A percentile compares a stretch with the other conserved stretches of the same genome.
phyloP scores from a whole-genome alignment of 1,140 invertebrate genomes.

The Aphidius gifuensis region DNA sequence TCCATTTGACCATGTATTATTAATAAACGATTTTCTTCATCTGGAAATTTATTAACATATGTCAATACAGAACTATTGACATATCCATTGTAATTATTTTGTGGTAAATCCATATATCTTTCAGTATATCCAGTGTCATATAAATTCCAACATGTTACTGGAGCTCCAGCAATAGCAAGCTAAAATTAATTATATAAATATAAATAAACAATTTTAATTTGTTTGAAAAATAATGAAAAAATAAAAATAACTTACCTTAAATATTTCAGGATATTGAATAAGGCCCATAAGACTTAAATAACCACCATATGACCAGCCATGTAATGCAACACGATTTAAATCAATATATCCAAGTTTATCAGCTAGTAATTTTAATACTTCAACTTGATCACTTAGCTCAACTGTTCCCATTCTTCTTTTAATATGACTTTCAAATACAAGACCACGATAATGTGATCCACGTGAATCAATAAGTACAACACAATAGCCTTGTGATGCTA shows the following conservation, averaged over 20 bases:
- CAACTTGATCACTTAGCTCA: slow-evolving; percentile 94
- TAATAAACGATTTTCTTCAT: slow-evolving; percentile 90
- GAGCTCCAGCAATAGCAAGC: slow-evolving; percentile 90
- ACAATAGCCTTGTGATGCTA: slow-evolving; percentile 94
- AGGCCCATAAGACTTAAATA: slow-evolving; percentile 84
- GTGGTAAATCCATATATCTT: slow-evolving; percentile 93
- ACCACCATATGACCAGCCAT: slow-evolving; percentile 98
- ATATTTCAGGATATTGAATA: slow-evolving; percentile 77
- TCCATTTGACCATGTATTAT: slow-evolving; percentile 97
- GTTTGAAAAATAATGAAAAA: slow-evolving; percentile 17
- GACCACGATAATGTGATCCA: slow-evolving; percentile 88
- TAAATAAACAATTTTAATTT: slow-evolving; percentile 19
- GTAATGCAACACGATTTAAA: slow-evolving; percentile 87
- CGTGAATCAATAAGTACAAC: slow-evolving; percentile 94
- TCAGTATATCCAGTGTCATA: slow-evolving; percentile 96
- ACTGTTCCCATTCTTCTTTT: slow-evolving; percentile 89
- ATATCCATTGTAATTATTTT: slow-evolving; percentile 77
- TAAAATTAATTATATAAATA: slow-evolving; percentile 36
- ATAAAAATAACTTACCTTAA: slow-evolving; percentile 62
- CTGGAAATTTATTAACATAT: slow-evolving; percentile 83
- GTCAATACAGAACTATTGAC: slow-evolving; percentile 72
- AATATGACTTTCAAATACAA: slow-evolving; percentile 88
- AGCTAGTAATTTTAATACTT: slow-evolving; percentile 86
- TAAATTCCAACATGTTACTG: slow-evolving; percentile 93
- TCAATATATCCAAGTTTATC: slow-evolving; percentile 86